Conservation (phyloP, 2,888 invertebrate genomes). For the Oscheius sp. region DNA sequence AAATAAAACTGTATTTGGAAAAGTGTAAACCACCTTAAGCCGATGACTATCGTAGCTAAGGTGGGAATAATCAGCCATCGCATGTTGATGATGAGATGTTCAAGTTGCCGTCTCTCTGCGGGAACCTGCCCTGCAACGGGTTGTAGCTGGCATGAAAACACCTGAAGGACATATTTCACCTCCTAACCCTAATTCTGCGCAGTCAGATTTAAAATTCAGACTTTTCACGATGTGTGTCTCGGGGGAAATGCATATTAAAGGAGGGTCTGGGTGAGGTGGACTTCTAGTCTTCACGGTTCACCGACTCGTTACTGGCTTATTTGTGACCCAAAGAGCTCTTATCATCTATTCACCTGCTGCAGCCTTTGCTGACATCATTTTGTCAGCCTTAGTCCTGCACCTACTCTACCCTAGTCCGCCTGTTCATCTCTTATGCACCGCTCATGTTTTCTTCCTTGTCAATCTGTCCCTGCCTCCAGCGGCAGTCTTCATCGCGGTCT, state of each 20-base stretch:
- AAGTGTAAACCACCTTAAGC: constrained; percentile 1
- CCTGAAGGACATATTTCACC: background rate
- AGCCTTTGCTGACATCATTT: too few species aligned
- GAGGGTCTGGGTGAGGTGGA: background rate
- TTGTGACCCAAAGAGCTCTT: too few species aligned
- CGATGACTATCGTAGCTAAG: background rate
- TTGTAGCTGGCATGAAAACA: too few species aligned
- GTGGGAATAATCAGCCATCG: constrained; percentile 17
- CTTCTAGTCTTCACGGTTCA: background rate
- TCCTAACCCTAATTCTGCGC: background rate
- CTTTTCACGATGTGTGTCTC: too few species aligned
- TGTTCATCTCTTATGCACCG: background rate
- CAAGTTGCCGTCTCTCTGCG: constrained; percentile 8
- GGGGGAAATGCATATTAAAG: constrained; percentile 15
- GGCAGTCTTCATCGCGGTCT: too few species aligned
- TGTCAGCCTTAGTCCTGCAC: background rate
- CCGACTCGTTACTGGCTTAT: background rate
- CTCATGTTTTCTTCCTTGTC: too few species aligned
- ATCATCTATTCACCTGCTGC: too few species aligned
- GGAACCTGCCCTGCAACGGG: constrained; percentile 11
- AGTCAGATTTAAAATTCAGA: background rate
- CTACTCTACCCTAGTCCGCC: background rate
- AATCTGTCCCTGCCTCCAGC: too few species aligned
- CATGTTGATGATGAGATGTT: background rate
- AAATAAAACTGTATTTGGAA: background rate